Evolutionary conservation across 2,113 vertebrate genomes (phyloP).

Genomic region (Puntigrus tetrazona): DNA sequence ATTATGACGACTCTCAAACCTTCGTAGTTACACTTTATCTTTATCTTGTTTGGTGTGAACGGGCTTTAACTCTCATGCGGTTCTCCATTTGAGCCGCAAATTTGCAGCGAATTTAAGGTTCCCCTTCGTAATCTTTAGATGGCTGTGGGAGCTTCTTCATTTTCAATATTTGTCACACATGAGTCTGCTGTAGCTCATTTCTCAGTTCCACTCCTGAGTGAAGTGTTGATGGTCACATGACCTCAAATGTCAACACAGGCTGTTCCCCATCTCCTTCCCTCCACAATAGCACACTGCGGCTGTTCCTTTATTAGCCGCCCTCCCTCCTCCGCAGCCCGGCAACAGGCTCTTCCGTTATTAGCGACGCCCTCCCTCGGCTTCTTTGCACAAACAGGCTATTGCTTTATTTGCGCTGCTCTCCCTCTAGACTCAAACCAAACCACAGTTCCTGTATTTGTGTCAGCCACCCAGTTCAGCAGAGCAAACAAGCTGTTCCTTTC

Average conservation of each 20-base stretch:
- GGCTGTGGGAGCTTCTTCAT: slow-evolving; percentile 56
- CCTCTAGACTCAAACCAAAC: slow-evolving; percentile 54
- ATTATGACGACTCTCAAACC: not conserved
- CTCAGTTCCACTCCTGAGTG: slow-evolving; percentile 45
- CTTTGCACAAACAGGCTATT: slow-evolving; percentile 57
- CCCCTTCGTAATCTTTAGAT: slow-evolving; percentile 55
- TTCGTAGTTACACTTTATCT: not conserved
- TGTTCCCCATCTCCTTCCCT: slow-evolving; percentile 52
- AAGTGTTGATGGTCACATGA: slow-evolving; percentile 56
- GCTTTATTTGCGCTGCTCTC: slow-evolving; percentile 51
- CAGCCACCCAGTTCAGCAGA: slow-evolving; percentile 43
- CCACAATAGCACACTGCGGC: slow-evolving; percentile 48
- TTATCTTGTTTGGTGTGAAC: not conserved
- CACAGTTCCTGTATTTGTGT: slow-evolving; percentile 57
- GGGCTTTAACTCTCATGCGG: not conserved
- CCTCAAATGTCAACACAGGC: slow-evolving; percentile 60
- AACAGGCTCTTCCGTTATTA: slow-evolving; percentile 52
- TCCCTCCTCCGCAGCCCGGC: slow-evolving; percentile 46
- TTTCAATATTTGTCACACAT: slow-evolving; percentile 36
- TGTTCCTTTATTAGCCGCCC: slow-evolving; percentile 52
- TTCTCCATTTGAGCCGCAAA: slow-evolving; percentile 10
- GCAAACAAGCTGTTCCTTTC: slow-evolving; percentile 64
- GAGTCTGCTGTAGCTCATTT: slow-evolving; percentile 38
- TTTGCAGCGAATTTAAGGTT: slow-evolving; percentile 21
- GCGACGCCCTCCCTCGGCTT: slow-evolving; percentile 36